Evolutionary conservation across 2,888 invertebrate genomes (phyloP).

Genomic region (Dynastes hyllus): DNA sequence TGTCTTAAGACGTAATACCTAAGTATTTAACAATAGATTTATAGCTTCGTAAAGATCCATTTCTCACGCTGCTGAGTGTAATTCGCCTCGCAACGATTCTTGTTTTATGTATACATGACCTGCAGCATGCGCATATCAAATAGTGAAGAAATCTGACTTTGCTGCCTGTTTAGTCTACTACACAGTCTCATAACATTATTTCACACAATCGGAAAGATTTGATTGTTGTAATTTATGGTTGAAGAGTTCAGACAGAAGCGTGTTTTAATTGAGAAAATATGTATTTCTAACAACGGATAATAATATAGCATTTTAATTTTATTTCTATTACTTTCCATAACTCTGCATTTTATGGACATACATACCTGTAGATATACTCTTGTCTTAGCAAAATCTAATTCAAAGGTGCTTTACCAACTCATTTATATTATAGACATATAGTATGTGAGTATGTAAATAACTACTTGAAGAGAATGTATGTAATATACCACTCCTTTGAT

Average conservation of each 20-base stretch:
- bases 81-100: constrained; percentile 18
- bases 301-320: constrained; percentile 20
- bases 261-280: background rate
- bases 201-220: constrained; percentile 14
- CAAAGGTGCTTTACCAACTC: too few relatives aligned
- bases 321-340: constrained; percentile 5
- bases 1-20: constrained; percentile 1
- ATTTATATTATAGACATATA: too few relatives aligned
- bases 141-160: constrained; percentile 58
- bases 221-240: background rate
- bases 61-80: constrained; percentile 25
- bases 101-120: constrained; percentile 44
- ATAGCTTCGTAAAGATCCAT: constrained; percentile 22
- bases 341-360: background rate
- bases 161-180: constrained; percentile 17
- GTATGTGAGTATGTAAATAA: too few relatives aligned
- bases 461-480: too few relatives aligned
- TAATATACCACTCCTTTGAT: too few relatives aligned
- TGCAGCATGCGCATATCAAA: constrained; percentile 42
- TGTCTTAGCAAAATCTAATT: too few relatives aligned
- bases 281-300: background rate
- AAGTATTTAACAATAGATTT: constrained; percentile 6
- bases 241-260: too few relatives aligned
- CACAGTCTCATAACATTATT: constrained; percentile 31
- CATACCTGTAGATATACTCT: background rate